Conservation (phyloP, 2,888 invertebrate genomes). For the Pheosia gnoma region DNA sequence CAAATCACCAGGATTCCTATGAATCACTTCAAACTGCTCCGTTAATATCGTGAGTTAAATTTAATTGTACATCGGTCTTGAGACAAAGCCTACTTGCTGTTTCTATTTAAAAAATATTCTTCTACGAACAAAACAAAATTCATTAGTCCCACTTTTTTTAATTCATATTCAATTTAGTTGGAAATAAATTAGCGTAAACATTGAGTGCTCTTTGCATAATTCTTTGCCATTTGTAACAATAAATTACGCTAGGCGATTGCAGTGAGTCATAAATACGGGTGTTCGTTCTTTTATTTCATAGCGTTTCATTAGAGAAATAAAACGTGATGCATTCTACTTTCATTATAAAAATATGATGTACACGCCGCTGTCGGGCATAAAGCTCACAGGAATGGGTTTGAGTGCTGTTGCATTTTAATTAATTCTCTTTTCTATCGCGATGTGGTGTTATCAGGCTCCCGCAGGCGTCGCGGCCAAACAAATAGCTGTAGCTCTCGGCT, state of each 20-base stretch:
- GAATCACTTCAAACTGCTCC: conserved; percentile 52
- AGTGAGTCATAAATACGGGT: conserved; percentile 27
- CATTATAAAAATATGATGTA: conserved; percentile 59
- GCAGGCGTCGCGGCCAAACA: conserved; percentile 78
- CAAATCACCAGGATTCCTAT: conserved; percentile 34
- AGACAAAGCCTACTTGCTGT: conserved; percentile 48
- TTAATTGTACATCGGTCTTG: conserved; percentile 54
- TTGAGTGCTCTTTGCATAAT: conserved; percentile 21
- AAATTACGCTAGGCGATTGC: conserved; percentile 30
- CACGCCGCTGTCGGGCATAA: conserved; percentile 55
- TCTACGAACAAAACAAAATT: not conserved
- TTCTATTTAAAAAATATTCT: not conserved
- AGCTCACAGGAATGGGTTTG: conserved; percentile 72
- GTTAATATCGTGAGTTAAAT: conserved; percentile 71
- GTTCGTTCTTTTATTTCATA: conserved; percentile 19
- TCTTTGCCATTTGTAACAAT: conserved; percentile 27
- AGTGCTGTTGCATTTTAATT: conserved; percentile 83
- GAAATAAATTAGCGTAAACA: conserved; percentile 17
- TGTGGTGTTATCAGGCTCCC: conserved; percentile 74
- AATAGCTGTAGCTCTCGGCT: conserved; percentile 67
- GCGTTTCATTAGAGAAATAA: conserved; percentile 41
- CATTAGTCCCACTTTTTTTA: conserved; percentile 3
- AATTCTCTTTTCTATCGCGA: conserved; percentile 82
- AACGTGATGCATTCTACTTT: conserved; percentile 47
- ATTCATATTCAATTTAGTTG: conserved; percentile 12